phyloP scores from a whole-genome alignment of 2,888 invertebrate species.

The Diogma glabrata region DNA sequence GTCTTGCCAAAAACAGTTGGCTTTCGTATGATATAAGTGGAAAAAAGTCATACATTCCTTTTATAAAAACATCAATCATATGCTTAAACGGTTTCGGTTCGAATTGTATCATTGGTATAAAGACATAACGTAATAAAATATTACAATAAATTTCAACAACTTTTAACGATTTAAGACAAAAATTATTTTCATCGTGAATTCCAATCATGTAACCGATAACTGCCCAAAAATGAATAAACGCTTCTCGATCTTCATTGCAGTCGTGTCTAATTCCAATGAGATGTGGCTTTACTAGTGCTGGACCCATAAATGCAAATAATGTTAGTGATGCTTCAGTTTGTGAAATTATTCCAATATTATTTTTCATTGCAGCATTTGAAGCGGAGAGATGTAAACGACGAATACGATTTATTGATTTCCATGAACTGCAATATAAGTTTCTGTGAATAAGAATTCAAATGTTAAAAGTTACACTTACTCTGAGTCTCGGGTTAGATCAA shows the following conservation, averaged over 20 bases:
- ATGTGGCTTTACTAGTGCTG: slow-evolving; percentile 46
- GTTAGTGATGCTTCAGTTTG: slow-evolving; percentile 69
- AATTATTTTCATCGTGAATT: slow-evolving; percentile 44
- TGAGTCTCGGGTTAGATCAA: not conserved
- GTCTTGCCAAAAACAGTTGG: slow-evolving; percentile 15
- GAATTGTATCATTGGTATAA: slow-evolving; percentile 18
- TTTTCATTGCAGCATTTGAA: slow-evolving; percentile 35
- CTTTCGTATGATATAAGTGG: slow-evolving; percentile 16
- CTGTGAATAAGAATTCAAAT: too few species aligned
- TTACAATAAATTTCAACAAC: slow-evolving; percentile 15
- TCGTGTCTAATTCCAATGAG: slow-evolving; percentile 47
- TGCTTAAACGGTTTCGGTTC: slow-evolving; percentile 16
- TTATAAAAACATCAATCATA: slow-evolving; percentile 16
- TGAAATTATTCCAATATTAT: slow-evolving; percentile 42
- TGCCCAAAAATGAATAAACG: slow-evolving; percentile 67
- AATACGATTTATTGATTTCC: slow-evolving; percentile 49
- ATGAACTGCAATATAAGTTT: slow-evolving; percentile 47
- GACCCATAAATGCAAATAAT: slow-evolving; percentile 71
- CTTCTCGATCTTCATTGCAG: slow-evolving; percentile 52
- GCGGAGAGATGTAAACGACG: slow-evolving; percentile 49
- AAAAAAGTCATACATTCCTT: slow-evolving; percentile 15
- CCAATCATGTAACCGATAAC: slow-evolving; percentile 65
- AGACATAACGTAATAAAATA: slow-evolving; percentile 17
- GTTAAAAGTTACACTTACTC: not conserved
- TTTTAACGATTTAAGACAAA: slow-evolving; percentile 17